Conservation (phyloP, 2,113 vertebrate species). For the Lynx canadensis region DNA sequence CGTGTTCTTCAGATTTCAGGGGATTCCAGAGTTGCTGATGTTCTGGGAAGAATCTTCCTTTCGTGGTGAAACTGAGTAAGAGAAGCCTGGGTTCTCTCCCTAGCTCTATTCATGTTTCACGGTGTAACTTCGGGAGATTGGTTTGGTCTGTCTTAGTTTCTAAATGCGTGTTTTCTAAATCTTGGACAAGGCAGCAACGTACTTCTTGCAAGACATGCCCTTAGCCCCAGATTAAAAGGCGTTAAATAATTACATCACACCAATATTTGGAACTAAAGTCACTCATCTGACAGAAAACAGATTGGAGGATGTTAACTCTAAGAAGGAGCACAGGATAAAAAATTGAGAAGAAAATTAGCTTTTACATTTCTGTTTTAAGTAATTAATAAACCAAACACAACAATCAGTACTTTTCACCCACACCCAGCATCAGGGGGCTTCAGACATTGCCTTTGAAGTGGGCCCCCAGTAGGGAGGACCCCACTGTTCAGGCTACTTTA, state of each 20-base stretch:
- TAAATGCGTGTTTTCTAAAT: conserved; percentile 29
- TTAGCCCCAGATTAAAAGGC: conserved; percentile 33
- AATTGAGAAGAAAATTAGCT: conserved; percentile 49
- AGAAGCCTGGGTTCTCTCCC: neutral
- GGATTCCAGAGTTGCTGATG: neutral
- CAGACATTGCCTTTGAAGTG: conserved; percentile 62
- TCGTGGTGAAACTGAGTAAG: neutral
- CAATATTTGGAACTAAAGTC: conserved; percentile 39
- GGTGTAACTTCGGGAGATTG: neutral
- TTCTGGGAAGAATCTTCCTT: conserved; percentile 2
- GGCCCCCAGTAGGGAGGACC: conserved; percentile 31
- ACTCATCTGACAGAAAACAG: neutral
- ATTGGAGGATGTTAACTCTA: conserved; percentile 30
- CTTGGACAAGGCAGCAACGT: neutral
- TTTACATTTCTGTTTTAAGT: conserved; percentile 53
- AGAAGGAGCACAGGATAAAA: conserved; percentile 19
- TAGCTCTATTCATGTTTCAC: neutral
- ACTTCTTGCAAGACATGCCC: neutral
- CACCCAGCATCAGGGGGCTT: conserved; percentile 65
- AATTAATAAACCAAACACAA: conserved; percentile 72
- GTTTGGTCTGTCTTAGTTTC: neutral
- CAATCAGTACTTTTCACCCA: conserved; percentile 52
- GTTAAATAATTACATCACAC: conserved; percentile 32
- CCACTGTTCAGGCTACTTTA: conserved; percentile 65
- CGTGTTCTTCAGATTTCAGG: neutral